phyloP scores from a whole-genome alignment of 2,113 vertebrate genomes.

The Malaclemys terrapin region DNA sequence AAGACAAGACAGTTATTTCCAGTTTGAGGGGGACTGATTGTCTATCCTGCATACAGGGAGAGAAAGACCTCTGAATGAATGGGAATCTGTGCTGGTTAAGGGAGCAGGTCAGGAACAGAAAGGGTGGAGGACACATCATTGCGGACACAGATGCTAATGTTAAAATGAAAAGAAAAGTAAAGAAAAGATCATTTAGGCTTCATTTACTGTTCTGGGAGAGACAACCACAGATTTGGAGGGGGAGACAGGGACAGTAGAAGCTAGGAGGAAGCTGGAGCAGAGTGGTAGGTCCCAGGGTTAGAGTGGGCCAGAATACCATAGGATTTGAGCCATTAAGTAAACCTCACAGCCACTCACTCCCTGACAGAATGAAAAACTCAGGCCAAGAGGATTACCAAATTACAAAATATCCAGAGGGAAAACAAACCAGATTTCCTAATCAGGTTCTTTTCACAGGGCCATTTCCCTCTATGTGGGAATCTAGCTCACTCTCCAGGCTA shows the following conservation, averaged over 20 bases:
- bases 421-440: background rate
- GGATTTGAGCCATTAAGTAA: background rate
- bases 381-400: background rate
- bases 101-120: background rate
- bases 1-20: no score
- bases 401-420: slow-evolving; percentile 19
- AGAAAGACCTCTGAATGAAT: background rate
- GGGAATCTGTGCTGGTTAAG: background rate
- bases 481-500: background rate
- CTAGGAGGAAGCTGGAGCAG: background rate
- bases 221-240: background rate
- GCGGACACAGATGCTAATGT: background rate
- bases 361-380: background rate
- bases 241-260: background rate
- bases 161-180: background rate
- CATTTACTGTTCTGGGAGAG: background rate
- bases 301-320: background rate
- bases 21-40: no score
- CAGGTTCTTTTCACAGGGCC: background rate
- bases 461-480: background rate
- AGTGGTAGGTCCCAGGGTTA: background rate
- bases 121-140: background rate
- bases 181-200: background rate
- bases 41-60: background rate
- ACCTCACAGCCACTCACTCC: no score